Evolutionary conservation across 2,113 vertebrate species (phyloP).

Genomic region (Oxyura jamaicensis): DNA sequence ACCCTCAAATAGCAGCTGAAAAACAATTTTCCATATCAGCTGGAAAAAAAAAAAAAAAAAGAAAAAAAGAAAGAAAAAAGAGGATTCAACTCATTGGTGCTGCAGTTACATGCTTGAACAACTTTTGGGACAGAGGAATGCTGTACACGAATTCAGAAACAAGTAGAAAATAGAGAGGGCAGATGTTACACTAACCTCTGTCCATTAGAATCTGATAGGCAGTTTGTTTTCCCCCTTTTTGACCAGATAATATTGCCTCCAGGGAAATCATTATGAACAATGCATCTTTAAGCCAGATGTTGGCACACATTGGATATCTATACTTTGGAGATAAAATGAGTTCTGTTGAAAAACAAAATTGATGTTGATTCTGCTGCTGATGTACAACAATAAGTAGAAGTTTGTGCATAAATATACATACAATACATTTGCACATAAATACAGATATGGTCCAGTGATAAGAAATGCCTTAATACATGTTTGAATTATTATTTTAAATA

Average conservation of each 20-base stretch:
- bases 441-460: not conserved
- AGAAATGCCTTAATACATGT: not conserved
- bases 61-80: not conserved
- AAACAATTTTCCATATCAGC: slow-evolving; percentile 1
- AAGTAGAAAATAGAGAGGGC: not conserved
- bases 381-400: not conserved
- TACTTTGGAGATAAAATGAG: not conserved
- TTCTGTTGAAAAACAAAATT: not conserved
- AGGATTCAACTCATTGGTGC: not conserved
- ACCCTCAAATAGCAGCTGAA: not conserved
- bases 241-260: not conserved
- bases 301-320: not conserved
- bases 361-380: not conserved
- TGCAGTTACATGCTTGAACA: not conserved
- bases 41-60: not conserved
- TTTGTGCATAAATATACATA: not conserved
- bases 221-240: not conserved
- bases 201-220: not conserved
- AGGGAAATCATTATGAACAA: not conserved
- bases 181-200: slow-evolving; percentile 16
- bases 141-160: not conserved
- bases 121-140: not conserved
- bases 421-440: not conserved
- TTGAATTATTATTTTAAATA: not conserved
- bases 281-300: not conserved